Evolutionary conservation across 2,888 invertebrate genomes (phyloP), one percentile per base, ranked within the genome.

Genomic region (Caradrina clavipalpis): DNA sequence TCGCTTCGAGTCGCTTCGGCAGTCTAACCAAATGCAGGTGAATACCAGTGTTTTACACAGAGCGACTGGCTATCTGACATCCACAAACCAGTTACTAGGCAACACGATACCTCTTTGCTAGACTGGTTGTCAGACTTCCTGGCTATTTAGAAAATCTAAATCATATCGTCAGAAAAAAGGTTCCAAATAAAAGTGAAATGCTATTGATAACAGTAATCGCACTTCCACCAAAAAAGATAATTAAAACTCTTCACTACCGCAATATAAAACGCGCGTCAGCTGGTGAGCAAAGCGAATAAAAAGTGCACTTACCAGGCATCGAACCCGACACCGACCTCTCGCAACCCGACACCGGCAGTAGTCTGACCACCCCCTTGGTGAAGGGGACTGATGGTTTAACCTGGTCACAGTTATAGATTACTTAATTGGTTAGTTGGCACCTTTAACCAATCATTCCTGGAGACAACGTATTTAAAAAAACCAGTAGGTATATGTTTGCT

Each of bases 291-390:
- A 71, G 72, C 70, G 68, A 73, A 85, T 81, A 87, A 84, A 82
- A 85, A 81, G 82, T 83, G 86, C 87, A 86, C 85, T 88, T 81
- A 82, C 85, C 87, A 70, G 88, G 88, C 85, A 89, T 89, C 89
- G 87, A 94, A 94, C 91, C 84, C 75, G 92, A 94, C 88, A 93
- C 91, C 86, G 58, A 57, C 35, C 66, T 74, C 67, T 72, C 78
- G 92, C 76, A 89, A 93, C 86, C 80, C 67, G 90, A 93, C 73
- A 93, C 90, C 83, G 66, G 76, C 59, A n/a, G 21, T 54, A 39
- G 63, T 61, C 67, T 78, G 76, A 17, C 75, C 78, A 78, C 78
- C 76, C 72, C 66, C 69, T 63, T 61, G 51, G 54, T 62, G 22
- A 53, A 80, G 75, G 67, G 71, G 51, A 61, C 50, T 67, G 45